Evolutionary conservation across 2,797 vertebrate species (phyloP), one percentile per base, ranked within the genome.

Genomic region (Amazonetta brasiliensis): DNA sequence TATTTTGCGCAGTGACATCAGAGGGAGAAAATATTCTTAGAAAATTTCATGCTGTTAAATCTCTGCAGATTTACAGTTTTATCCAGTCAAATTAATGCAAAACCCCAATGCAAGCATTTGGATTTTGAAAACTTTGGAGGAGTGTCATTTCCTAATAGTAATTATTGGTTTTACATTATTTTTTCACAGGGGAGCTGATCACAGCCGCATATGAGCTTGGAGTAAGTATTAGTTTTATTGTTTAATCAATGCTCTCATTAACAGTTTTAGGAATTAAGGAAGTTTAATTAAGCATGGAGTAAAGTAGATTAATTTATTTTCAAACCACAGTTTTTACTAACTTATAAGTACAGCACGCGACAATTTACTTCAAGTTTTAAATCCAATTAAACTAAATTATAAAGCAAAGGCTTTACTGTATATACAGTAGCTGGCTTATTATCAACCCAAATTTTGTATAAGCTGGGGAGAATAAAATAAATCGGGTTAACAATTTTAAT

Each of bases 161-260:
- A 99, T 99, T 99, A 99, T 99, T 99, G 99, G 99, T 99, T 99
- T 99, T 99, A 99, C 99, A 99, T 99, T 99, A 99, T 98, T 99
- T 99, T 99, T 99, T 98, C 99, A 99, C 99, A 99, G 99, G 99
- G 99, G 99, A 99, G 98, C 99, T 99, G 99, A 99, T 99, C 99
- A 99, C 99, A 98, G 98, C 99, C 97, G 99, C 99, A 97, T 99
- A 99, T 98, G 99, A 99, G 99, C 99, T 99, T 98, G 99, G 99
- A 99, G 99, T 99, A 99, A 99, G 99, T 98, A 99, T 99, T 99
- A 99, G 98, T 99, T 98, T 98, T 99, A 99, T 99, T 99, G 99
- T 99, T 99, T 99, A 99, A 99, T 99, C 99, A 99, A 99, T 99
- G 99, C 99, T 99, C 99, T 99, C 99, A 99, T 99, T 99, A 99